Evolutionary conservation across 1,140 invertebrate genomes (phyloP).

Genomic region (Triops longicaudatus): DNA sequence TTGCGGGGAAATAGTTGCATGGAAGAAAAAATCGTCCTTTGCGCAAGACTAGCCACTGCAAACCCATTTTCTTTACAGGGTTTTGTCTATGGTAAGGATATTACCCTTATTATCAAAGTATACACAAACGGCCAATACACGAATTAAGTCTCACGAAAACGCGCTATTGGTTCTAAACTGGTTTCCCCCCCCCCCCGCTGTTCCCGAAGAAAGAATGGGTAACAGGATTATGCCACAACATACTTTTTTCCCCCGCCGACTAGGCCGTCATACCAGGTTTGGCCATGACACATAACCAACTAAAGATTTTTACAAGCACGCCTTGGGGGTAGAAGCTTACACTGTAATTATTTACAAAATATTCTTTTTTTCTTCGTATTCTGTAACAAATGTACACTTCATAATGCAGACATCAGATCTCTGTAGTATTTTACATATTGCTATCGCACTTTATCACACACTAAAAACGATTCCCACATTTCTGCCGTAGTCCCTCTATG

Average conservation of each 20-base stretch:
- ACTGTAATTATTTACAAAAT: background rate
- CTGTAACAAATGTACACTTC: slow-evolving; percentile 3
- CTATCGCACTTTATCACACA: slow-evolving; percentile 3
- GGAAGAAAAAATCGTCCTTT: background rate
- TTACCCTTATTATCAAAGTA: background rate
- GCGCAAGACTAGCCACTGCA: slow-evolving; percentile 4
- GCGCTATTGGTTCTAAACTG: background rate
- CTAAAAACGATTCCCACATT: background rate
- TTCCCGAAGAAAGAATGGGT: background rate
- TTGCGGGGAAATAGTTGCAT: background rate
- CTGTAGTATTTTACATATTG: background rate
- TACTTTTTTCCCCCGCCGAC: background rate
- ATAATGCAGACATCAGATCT: background rate
- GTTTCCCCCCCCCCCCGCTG: background rate
- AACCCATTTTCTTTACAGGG: background rate
- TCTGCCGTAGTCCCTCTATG: background rate
- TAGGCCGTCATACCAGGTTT: background rate
- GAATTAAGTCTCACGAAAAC: background rate
- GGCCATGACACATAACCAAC: background rate
- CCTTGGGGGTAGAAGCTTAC: background rate
- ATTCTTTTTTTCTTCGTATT: background rate
- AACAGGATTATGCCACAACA: background rate
- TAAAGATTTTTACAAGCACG: background rate
- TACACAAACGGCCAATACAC: slow-evolving; percentile 11
- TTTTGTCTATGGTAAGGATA: background rate